Evolutionary conservation across 2,113 vertebrate species (phyloP).

Genomic region (Pimephales promelas): DNA sequence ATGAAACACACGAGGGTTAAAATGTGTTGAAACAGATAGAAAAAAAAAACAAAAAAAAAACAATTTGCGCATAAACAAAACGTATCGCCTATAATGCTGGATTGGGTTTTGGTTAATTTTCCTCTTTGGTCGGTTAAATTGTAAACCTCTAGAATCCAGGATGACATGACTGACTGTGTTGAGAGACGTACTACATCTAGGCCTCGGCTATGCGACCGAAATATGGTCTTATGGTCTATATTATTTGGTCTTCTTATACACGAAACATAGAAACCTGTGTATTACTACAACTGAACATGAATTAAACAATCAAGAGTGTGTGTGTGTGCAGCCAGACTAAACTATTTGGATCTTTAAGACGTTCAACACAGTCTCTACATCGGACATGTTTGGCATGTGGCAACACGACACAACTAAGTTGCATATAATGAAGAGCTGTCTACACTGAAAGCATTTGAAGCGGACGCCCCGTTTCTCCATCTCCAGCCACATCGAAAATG

Average conservation of each 20-base stretch:
- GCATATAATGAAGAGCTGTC: background rate
- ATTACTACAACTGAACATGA: conserved; percentile 26
- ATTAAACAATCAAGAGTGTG: background rate
- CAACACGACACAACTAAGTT: background rate
- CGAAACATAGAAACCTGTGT: conserved; percentile 35
- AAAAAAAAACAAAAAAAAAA: background rate
- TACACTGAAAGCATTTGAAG: background rate
- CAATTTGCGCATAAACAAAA: background rate
- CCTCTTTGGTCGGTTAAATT: conserved; percentile 4
- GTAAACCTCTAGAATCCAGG: conserved; percentile 3
- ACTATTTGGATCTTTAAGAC: background rate
- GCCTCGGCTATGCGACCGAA: background rate
- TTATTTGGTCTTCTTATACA: conserved; percentile 8
- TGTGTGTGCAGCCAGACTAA: background rate
- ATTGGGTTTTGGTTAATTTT: conserved; percentile 12
- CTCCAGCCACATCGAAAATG: background rate
- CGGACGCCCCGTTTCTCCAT: background rate
- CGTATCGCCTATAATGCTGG: background rate
- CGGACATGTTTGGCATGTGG: background rate
- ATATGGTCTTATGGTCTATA: background rate
- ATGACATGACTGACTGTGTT: background rate
- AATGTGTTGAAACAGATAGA: background rate
- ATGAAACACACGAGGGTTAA: background rate
- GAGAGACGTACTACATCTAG: too few species aligned
- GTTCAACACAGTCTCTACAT: conserved; percentile 16